Evolutionary conservation across 2,888 invertebrate genomes (phyloP).

Genomic region (Galerucella nymphaeae): DNA sequence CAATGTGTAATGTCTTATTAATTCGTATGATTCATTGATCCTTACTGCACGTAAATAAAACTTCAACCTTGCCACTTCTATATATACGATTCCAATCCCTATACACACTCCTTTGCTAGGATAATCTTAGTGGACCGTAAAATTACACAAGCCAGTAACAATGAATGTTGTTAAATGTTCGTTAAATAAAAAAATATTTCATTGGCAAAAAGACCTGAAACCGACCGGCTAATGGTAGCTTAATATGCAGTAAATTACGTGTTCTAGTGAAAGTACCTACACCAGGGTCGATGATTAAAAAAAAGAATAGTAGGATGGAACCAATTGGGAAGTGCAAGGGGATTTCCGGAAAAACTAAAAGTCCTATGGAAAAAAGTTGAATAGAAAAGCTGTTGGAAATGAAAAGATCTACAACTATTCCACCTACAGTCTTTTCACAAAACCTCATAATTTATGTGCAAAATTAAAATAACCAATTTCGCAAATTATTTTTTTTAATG

Average conservation of each 20-base stretch:
- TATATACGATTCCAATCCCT: constrained; percentile 10
- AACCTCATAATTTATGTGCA: too few relatives aligned
- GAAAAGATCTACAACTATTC: too few relatives aligned
- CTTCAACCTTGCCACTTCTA: constrained; percentile 11
- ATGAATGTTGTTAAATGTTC: constrained; percentile 11
- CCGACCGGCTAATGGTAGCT: constrained; percentile 1
- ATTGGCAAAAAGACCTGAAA: constrained; percentile 14
- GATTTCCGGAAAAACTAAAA: too few relatives aligned
- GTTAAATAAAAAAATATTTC: constrained; percentile 9
- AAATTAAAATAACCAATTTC: too few relatives aligned
- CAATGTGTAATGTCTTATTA: constrained; percentile 1
- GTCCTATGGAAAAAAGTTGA: too few relatives aligned
- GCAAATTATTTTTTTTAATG: too few relatives aligned
- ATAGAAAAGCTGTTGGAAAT: too few relatives aligned
- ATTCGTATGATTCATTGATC: constrained; percentile 14
- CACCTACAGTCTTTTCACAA: too few relatives aligned
- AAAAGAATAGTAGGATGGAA: too few relatives aligned
- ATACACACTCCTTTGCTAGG: constrained; percentile 18
- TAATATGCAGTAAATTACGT: background rate
- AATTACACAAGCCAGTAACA: constrained; percentile 18
- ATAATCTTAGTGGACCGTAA: constrained; percentile 15
- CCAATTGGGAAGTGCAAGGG: too few relatives aligned
- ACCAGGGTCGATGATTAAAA: too few relatives aligned
- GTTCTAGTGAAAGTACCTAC: constrained; percentile 3
- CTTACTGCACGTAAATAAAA: constrained; percentile 4